Evolutionary conservation across 1,140 invertebrate genomes (phyloP).

Genomic region (Drosophila lacertosa): DNA sequence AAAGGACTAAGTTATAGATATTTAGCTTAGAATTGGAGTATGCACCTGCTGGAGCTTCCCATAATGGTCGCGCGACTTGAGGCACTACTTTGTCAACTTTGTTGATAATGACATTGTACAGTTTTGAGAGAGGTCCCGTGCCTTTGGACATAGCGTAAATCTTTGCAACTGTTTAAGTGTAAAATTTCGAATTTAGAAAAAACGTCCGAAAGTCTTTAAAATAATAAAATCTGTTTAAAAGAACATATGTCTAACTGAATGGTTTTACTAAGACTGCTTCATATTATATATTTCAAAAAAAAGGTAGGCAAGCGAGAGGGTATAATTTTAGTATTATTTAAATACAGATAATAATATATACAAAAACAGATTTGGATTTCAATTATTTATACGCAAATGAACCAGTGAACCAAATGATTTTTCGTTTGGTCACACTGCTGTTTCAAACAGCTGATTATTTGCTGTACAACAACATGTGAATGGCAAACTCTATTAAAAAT

Average conservation of each 20-base stretch:
- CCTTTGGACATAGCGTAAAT: slow-evolving; percentile 44
- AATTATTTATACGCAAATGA: slow-evolving; percentile 1
- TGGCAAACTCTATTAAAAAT: neutral
- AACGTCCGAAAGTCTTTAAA: too few relatives aligned
- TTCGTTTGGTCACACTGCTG: neutral
- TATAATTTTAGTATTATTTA: too few relatives aligned
- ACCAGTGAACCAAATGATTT: neutral
- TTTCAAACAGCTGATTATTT: slow-evolving; percentile 4
- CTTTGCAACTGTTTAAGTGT: neutral
- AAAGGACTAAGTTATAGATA: neutral
- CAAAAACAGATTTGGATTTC: neutral
- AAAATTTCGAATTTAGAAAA: neutral
- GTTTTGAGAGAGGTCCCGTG: slow-evolving; percentile 36
- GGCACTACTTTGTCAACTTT: slow-evolving; percentile 49
- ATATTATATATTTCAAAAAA: too few relatives aligned
- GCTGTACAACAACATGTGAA: neutral
- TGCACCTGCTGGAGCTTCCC: slow-evolving; percentile 54
- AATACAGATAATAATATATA: neutral
- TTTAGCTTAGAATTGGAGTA: neutral
- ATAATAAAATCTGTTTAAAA: too few relatives aligned
- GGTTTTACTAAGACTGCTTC: neutral
- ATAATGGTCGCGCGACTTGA: slow-evolving; percentile 39
- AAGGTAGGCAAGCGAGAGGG: too few relatives aligned
- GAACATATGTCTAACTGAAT: too few relatives aligned
- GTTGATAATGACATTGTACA: slow-evolving; percentile 45